Evolutionary conservation across 2,113 vertebrate genomes (phyloP), one percentile per base, ranked within the genome.

Genomic region (Hymenochirus boettgeri): DNA sequence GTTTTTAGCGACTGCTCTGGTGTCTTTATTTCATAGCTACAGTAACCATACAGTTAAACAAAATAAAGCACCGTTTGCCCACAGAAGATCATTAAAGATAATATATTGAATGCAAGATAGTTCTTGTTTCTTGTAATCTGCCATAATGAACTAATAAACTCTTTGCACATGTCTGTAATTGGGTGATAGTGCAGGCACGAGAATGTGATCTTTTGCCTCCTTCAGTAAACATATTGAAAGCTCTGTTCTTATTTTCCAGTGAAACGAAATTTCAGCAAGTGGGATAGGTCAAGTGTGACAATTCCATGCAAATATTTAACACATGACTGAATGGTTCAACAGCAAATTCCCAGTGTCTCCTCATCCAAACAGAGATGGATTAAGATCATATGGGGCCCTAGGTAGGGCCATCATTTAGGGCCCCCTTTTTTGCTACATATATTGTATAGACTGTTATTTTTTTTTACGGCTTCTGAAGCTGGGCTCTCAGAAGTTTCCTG

Each of bases 201-300:
- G 47, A 67, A 69, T 60, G 56, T 60, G 52, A 69, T 69, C 65
- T 69, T 24, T 50, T 45, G 57, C 65, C 65, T 37, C 65, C 65
- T 42, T 69, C 24, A 18, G 65, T 60, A 67, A 67, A 60, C 56
- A 60, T 31, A 13, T 1, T 19, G 13, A 7, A 45, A 39, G 17
- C 17, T 24, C 24, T 47, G 33, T 26, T 35, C 35, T 53, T 19
- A 27, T 42, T 59, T 45, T 26, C 11, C 54, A 52, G 15, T 26
- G 18, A 35, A 65, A 37, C 17, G 37, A 5, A 56, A 54, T 27
- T 21, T 24, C 6, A 50, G 10, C 7, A 19, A 35, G 29, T 27
- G n/a, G 46, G 46, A 39, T 13, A 42, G 47, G 46, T 59, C 23
- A 59, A 51, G 37, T 29, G 13, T 60, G 47, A 53, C 47, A 45